Evolutionary conservation across 2,113 vertebrate genomes (phyloP).

Genomic region (Chloropsis hardwickii): DNA sequence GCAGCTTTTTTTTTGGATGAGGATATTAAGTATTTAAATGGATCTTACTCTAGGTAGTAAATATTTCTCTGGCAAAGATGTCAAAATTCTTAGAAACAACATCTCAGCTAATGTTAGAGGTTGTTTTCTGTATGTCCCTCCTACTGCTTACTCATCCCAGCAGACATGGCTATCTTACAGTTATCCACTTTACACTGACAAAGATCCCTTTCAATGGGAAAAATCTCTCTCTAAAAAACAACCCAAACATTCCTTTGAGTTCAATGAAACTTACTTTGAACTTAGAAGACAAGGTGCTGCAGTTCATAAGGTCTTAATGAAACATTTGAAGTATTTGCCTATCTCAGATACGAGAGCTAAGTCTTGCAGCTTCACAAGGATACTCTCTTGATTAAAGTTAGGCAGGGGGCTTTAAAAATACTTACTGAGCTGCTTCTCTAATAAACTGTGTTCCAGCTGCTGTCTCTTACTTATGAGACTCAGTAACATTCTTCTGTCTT

Average conservation of each 20-base stretch:
- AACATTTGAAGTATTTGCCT: not conserved
- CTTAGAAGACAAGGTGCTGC: not conserved
- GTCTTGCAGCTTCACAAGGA: not conserved
- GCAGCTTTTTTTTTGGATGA: not conserved
- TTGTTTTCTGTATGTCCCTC: not conserved
- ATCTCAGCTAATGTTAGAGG: not conserved
- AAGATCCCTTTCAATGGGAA: not conserved
- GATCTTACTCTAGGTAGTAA: not conserved
- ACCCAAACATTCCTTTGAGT: not conserved
- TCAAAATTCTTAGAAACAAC: not conserved
- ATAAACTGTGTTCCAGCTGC: not conserved
- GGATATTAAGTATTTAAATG: not conserved
- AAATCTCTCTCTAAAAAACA: not conserved
- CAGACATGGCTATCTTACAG: not conserved
- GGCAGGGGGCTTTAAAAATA: not conserved
- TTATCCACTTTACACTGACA: not conserved
- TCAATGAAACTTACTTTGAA: not conserved
- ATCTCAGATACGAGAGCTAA: not conserved
- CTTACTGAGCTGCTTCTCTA: not conserved
- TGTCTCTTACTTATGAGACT: not conserved
- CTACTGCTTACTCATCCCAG: not conserved
- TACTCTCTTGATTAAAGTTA: not conserved
- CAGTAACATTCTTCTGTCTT: not conserved
- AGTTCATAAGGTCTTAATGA: not conserved
- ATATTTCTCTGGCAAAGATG: not conserved